These are phyloP conservation scores for Isurus oxyrinchus DNA, from an alignment of 2,113 vertebrate species.

Conservation along the genomic window DNA sequence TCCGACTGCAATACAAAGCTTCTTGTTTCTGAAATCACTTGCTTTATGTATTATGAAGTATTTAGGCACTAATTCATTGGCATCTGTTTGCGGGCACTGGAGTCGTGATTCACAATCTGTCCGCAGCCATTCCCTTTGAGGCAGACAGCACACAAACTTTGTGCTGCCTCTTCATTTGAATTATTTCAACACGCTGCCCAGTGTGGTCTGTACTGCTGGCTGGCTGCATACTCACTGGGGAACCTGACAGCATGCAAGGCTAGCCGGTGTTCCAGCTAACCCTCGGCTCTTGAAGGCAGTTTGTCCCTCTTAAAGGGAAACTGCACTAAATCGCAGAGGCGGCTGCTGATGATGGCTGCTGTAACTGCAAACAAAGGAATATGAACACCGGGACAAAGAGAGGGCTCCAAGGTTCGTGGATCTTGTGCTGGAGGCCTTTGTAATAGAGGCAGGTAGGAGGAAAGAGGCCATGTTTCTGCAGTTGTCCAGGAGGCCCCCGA, in stretches of 20 bases:
- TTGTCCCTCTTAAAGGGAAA: background rate
- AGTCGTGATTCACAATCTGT: background rate
- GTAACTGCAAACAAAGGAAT: background rate
- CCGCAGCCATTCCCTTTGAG: background rate
- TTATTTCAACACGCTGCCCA: background rate
- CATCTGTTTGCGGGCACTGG: background rate
- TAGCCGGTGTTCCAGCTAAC: background rate
- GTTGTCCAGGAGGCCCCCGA: background rate
- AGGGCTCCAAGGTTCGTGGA: background rate
- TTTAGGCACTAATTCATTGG: background rate
- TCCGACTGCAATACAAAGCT: background rate
- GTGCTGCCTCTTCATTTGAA: background rate
- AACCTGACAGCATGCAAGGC: background rate
- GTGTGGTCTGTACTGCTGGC: background rate
- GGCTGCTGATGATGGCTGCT: background rate
- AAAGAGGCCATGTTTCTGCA: background rate
- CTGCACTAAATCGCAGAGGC: background rate
- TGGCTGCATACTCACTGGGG: background rate
- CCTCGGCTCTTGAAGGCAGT: background rate
- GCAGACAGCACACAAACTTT: background rate
- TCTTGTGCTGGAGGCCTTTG: background rate
- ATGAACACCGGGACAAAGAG: background rate
- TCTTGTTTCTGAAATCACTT: background rate
- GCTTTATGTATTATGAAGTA: background rate
- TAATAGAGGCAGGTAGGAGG: background rate